Conservation (phyloP, 2,113 vertebrate genomes). For the Xyliphius kryptos region DNA sequence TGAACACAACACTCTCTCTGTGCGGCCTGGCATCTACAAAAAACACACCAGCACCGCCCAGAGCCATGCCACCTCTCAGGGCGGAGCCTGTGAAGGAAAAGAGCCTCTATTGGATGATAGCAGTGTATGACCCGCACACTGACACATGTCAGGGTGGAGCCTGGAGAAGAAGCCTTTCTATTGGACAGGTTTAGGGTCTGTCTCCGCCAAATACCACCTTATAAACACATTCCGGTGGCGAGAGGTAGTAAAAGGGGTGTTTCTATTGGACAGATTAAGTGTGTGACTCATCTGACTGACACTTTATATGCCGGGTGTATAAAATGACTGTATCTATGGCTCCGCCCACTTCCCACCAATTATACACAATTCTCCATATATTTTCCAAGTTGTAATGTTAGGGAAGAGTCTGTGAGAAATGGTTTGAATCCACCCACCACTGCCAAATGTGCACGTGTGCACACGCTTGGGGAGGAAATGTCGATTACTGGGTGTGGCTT, state of each 20-base stretch:
- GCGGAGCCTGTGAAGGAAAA: conserved; percentile 75
- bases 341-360: too few relatives aligned
- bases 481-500: neutral
- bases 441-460: neutral
- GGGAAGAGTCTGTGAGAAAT: too few relatives aligned
- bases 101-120: conserved; percentile 87
- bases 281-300: too few relatives aligned
- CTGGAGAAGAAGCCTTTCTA: neutral
- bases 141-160: conserved; percentile 3
- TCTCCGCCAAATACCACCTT: neutral
- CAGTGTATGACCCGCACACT: conserved; percentile 70
- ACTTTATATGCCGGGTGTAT: too few relatives aligned
- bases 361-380: too few relatives aligned
- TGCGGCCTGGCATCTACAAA: too few relatives aligned
- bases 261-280: too few relatives aligned
- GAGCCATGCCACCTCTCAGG: conserved; percentile 74
- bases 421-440: neutral
- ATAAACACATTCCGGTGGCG: neutral
- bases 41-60: conserved; percentile 78
- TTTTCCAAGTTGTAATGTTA: too few relatives aligned
- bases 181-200: neutral
- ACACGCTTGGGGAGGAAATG: too few relatives aligned
- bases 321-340: too few relatives aligned
- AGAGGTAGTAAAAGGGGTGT: too few relatives aligned
- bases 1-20: too few relatives aligned